Evolutionary conservation across 2,797 vertebrate species (phyloP).

Genomic region (Fratercula arctica): DNA sequence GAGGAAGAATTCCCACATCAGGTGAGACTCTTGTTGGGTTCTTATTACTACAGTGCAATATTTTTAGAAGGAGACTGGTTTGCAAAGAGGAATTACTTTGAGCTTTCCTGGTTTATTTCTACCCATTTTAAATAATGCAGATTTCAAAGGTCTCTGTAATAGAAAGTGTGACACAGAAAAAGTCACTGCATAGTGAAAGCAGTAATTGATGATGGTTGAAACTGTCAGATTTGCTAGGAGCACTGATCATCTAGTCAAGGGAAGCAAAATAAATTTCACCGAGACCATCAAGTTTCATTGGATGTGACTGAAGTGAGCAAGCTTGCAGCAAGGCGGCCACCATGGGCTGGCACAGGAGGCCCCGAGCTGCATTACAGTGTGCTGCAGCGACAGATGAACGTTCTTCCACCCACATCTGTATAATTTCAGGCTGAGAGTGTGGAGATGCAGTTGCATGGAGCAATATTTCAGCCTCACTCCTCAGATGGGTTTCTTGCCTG

Average conservation of each 20-base stretch:
- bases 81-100: not conserved
- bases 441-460: not conserved
- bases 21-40: not conserved
- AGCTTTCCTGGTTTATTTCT: conserved; percentile 24
- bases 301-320: not conserved
- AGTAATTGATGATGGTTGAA: conserved; percentile 50
- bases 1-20: not conserved
- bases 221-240: conserved; percentile 39
- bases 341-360: not conserved
- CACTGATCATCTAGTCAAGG: conserved; percentile 35
- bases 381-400: rapidly evolving
- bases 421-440: not conserved
- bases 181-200: not conserved
- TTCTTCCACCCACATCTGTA: not conserved
- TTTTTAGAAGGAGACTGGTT: not conserved
- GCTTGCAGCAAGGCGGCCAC: not conserved
- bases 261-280: conserved; percentile 31
- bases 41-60: not conserved
- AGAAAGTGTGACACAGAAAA: not conserved
- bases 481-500: not conserved
- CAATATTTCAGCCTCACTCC: not conserved
- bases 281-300: conserved; percentile 16
- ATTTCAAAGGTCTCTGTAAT: conserved; percentile 27
- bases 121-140: not conserved
- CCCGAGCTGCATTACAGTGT: not conserved